Percentiles rank a stretch among this genome's conserved stretches.
phyloP scores from a whole-genome alignment of 2,888 invertebrate species.

The Luffia ferchaultella region DNA sequence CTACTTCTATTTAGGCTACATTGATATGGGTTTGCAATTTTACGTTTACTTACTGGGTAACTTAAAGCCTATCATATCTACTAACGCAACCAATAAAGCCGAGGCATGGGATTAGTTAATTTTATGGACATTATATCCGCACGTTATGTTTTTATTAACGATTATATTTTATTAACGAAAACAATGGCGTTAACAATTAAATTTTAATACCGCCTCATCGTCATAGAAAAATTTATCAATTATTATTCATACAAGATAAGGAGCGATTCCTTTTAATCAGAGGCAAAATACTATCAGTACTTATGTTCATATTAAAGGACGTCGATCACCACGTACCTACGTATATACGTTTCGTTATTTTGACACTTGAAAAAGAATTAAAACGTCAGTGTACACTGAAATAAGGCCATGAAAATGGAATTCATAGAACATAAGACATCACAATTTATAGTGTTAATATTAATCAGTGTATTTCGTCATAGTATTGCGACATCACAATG shows the following conservation, averaged over 20 bases:
- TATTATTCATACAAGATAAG: not conserved
- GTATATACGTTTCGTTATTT: too few relatives aligned
- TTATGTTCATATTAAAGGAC: not conserved
- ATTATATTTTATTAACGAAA: not conserved
- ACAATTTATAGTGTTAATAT: not conserved
- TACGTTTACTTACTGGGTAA: too few relatives aligned
- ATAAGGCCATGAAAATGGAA: too few relatives aligned
- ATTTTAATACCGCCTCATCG: not conserved
- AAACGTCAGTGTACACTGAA: too few relatives aligned
- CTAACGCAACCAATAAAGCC: too few relatives aligned
- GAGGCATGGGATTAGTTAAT: too few relatives aligned
- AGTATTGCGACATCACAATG: conserved; percentile 21
- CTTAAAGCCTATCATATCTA: too few relatives aligned
- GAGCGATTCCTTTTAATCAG: not conserved
- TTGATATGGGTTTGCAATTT: not conserved
- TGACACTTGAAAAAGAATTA: too few relatives aligned
- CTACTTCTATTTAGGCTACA: conserved; percentile 2
- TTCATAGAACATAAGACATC: not conserved
- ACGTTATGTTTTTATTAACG: not conserved
- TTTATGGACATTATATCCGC: not conserved
- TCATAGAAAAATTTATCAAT: not conserved
- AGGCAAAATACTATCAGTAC: not conserved
- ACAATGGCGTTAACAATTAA: not conserved
- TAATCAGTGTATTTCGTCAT: not conserved
- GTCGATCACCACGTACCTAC: too few relatives aligned